Evolutionary conservation across 2,797 vertebrate genomes (phyloP), one percentile per base, ranked within the genome.

Genomic region (Schizopygopsis pylzovi): DNA sequence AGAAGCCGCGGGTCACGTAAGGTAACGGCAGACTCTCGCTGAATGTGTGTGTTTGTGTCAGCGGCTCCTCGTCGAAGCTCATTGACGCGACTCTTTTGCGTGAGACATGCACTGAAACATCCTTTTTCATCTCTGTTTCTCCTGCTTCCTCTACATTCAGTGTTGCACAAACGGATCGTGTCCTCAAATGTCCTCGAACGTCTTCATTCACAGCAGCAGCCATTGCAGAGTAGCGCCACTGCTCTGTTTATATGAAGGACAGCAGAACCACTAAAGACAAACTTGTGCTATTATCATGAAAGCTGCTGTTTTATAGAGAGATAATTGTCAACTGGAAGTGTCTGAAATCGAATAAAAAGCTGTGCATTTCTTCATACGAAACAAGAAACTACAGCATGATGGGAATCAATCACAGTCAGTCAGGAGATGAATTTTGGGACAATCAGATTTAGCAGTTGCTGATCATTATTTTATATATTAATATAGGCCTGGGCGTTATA

Each of bases 1-100:
- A 84, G 61, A 67, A 80, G 83, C n/a, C 72, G 20, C n/a, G 47
- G 87, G 81, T 81, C 87, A 88, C 70, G n/a, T 84, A 82, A 88
- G 83, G 87, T 88, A 43, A 88, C 79, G 25, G 63, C 71, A 82
- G 54, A 59, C 84, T 5, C n/a, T 61, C 18, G 10, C 33, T 15
- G 28, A 25, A 79, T 28, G 52, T 83, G 11, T 78, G 54, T 22
- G 43, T 83, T 4, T 72, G 54, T 83, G 67, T 79, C 76, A 28
- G 18, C 22, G 65, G 22, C 49, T 43, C 13, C 49, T 54, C 22
- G 11, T n/a, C 39, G 45, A 6, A 56, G 41, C 52, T 16, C 20
- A 1, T 20, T 59, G 10, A 82, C 56, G 67, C 12, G 12, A 12
- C 61, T 63, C 25, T 63, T 15, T 28, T 63, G 61, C 28, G 18